Percentiles rank a stretch among this genome's conserved stretches.
These are phyloP conservation scores for Pseudomyrmex dendroicus DNA, from an alignment of 1,140 invertebrate species.

Conservation along the genomic window DNA sequence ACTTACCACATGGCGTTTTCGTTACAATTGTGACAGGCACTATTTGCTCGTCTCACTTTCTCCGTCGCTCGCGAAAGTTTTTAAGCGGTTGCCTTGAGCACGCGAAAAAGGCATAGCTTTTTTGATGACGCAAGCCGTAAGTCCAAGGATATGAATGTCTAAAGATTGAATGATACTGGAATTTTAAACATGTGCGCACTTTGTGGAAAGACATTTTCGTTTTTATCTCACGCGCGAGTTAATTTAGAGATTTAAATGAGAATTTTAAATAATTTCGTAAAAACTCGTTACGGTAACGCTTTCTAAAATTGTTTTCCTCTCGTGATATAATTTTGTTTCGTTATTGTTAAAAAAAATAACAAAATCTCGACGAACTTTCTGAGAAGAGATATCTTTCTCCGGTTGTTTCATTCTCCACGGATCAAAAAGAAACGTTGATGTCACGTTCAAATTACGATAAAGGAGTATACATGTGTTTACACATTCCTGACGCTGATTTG, in stretches of 20 bases:
- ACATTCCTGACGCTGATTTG: background rate
- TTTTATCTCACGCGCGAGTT: too few species aligned
- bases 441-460: background rate
- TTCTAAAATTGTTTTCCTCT: background rate
- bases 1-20: background rate
- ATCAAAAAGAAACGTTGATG: background rate
- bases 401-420: background rate
- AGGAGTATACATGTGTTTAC: background rate
- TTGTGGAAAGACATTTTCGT: background rate
- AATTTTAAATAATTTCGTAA: background rate
- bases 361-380: background rate
- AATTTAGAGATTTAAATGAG: background rate
- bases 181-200: background rate
- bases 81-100: background rate
- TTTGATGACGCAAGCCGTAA: background rate
- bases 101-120: background rate
- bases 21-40: constrained; percentile 11
- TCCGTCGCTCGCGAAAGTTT: background rate
- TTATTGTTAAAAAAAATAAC: background rate
- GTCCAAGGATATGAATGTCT: background rate
- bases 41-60: background rate
- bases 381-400: background rate
- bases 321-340: background rate
- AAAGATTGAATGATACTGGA: background rate
- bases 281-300: background rate